Percentiles rank a stretch among this genome's conserved stretches.
Conservation (phyloP, 2,888 invertebrate genomes). For the Aleiodes testaceus region DNA sequence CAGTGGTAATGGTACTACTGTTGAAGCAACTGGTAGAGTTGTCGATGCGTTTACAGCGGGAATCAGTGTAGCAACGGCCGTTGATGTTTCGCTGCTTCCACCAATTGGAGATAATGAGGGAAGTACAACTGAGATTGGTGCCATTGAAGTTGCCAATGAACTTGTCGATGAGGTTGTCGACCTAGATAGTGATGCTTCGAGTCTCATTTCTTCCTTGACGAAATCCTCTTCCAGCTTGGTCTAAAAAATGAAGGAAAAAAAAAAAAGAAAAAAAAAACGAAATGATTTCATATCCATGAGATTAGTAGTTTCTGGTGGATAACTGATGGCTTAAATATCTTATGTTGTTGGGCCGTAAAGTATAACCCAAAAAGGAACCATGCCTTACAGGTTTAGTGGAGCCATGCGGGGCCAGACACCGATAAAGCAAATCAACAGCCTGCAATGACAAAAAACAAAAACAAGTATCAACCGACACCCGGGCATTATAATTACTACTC, state of each 20-base stretch:
- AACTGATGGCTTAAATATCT: slow-evolving; percentile 45
- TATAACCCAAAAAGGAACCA: slow-evolving; percentile 68
- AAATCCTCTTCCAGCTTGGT: slow-evolving; percentile 71
- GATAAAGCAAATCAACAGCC: slow-evolving; percentile 73
- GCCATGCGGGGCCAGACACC: slow-evolving; percentile 73
- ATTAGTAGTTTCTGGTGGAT: slow-evolving; percentile 34
- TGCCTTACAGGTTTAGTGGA: slow-evolving; percentile 73
- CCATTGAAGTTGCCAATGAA: slow-evolving; percentile 48
- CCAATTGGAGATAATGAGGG: slow-evolving; percentile 64
- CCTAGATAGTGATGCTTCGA: slow-evolving; percentile 57
- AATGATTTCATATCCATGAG: slow-evolving; percentile 51
- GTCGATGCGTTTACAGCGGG: slow-evolving; percentile 56
- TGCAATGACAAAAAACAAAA: slow-evolving; percentile 72
- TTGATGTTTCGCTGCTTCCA: slow-evolving; percentile 50
- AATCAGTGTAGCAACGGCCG: slow-evolving; percentile 58
- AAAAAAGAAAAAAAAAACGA: slow-evolving; percentile 43
- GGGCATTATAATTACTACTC: slow-evolving; percentile 38
- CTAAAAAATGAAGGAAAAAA: slow-evolving; percentile 61
- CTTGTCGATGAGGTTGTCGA: slow-evolving; percentile 9
- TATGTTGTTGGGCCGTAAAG: slow-evolving; percentile 49
- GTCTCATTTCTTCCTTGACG: slow-evolving; percentile 65
- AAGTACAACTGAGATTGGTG: slow-evolving; percentile 66
- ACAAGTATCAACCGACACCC: slow-evolving; percentile 70
- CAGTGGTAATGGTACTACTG: slow-evolving; percentile 58
- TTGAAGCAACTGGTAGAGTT: slow-evolving; percentile 55